phyloP scores from a whole-genome alignment of 92 coral and sea anemone genomes.

The Siderastrea siderea region DNA sequence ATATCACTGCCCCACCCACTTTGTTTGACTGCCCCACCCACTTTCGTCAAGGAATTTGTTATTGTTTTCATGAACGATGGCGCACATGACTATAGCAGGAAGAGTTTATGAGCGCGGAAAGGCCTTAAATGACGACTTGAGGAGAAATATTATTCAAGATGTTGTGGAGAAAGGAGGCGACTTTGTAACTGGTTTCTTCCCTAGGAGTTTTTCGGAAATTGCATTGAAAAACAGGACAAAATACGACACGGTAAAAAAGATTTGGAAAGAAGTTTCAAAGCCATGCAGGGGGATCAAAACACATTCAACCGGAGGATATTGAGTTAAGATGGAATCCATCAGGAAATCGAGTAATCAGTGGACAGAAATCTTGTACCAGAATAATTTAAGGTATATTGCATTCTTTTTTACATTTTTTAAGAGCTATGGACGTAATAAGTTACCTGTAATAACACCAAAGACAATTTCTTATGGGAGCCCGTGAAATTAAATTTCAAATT shows the following conservation, averaged over 20 bases:
- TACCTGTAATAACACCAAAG: too few relatives aligned
- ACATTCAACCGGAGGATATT: slow-evolving; percentile 43
- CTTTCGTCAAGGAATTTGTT: background rate
- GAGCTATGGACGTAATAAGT: too few relatives aligned
- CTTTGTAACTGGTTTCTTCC: slow-evolving; percentile 43
- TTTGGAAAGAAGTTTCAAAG: slow-evolving; percentile 37
- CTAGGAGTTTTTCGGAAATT: slow-evolving; percentile 38
- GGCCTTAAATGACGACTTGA: too few relatives aligned
- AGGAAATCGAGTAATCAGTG: too few relatives aligned
- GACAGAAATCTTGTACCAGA: too few relatives aligned
- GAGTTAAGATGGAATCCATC: too few relatives aligned
- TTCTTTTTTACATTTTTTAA: too few relatives aligned
- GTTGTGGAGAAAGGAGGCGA: slow-evolving; percentile 54
- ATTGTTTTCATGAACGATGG: background rate
- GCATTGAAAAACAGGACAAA: slow-evolving; percentile 29
- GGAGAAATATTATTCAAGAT: slow-evolving; percentile 25
- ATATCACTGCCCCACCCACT: slow-evolving; percentile 34
- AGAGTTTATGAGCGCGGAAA: too few relatives aligned
- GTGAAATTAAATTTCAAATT: too few relatives aligned
- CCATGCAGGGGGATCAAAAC: slow-evolving; percentile 48
- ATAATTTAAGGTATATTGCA: too few relatives aligned
- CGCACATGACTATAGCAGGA: background rate
- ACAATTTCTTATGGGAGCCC: too few relatives aligned
- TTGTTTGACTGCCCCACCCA: background rate
- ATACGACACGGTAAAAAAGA: slow-evolving; percentile 31